Evolutionary conservation across 1,140 invertebrate species (phyloP).

Genomic region (Listronotus bonariensis): DNA sequence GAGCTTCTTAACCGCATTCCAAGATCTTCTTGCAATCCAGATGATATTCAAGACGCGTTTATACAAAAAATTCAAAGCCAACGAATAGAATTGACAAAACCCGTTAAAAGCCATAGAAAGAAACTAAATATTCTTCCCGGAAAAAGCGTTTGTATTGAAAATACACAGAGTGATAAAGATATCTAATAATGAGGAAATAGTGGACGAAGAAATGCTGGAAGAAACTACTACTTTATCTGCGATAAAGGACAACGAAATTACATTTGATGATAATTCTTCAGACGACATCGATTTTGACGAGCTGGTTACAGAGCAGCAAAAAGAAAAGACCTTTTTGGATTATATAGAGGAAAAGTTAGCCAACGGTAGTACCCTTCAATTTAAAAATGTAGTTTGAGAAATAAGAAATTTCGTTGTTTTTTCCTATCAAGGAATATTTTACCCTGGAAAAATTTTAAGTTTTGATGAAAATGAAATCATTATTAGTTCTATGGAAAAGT

Average conservation of each 20-base stretch:
- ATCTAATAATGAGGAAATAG: constrained; percentile 1
- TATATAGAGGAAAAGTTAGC: background rate
- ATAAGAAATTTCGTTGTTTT: too few species aligned
- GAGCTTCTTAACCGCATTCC: too few species aligned
- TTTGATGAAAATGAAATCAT: too few species aligned
- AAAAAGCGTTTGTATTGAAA: background rate
- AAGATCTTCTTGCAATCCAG: too few species aligned
- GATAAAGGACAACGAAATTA: background rate
- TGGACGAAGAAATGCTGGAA: background rate
- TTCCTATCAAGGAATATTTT: too few species aligned
- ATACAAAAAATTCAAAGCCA: too few species aligned
- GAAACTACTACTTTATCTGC: background rate
- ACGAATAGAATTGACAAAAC: background rate
- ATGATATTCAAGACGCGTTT: too few species aligned
- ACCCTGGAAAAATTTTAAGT: too few species aligned
- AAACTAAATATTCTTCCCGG: background rate
- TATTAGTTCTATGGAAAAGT: too few species aligned
- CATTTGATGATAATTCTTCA: background rate
- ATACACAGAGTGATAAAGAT: constrained; percentile 1
- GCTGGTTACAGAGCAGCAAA: background rate
- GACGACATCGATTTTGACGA: background rate
- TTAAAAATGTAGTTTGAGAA: too few species aligned
- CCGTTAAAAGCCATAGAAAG: background rate
- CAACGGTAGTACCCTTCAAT: constrained; percentile 1
- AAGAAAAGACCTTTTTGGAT: background rate